phyloP scores from a whole-genome alignment of 1,140 invertebrate species.

The Eupristina koningsbergeri region DNA sequence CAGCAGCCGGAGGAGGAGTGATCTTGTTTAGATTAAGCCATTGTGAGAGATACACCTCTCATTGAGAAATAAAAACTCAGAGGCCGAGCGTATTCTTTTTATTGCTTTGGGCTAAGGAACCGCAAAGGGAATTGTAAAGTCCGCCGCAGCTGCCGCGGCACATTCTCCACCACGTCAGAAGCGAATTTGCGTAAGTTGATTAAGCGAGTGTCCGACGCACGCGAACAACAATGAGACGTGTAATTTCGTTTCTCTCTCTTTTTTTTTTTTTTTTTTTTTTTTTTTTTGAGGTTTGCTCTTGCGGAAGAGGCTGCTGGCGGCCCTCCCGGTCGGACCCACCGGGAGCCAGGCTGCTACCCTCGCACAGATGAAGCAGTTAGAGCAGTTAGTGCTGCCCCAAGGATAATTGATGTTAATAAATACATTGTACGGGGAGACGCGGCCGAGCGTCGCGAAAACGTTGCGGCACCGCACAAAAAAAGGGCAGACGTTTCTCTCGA shows the following conservation, averaged over 20 bases:
- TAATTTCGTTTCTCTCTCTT: neutral
- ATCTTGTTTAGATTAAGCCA: conserved; percentile 49
- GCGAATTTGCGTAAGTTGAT: neutral
- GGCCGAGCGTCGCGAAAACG: neutral
- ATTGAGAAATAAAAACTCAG: conserved; percentile 33
- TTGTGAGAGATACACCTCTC: conserved; percentile 31
- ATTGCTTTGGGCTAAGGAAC: conserved; percentile 36
- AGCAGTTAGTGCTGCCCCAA: neutral
- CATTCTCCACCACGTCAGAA: neutral
- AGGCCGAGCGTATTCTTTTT: conserved; percentile 40
- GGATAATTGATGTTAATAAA: neutral
- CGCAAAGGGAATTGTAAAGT: conserved; percentile 38
- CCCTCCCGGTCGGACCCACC: too few species aligned
- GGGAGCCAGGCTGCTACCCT: too few species aligned
- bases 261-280: too few species aligned
- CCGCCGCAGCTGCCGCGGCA: conserved; percentile 7
- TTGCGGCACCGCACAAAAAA: neutral
- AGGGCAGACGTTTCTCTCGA: neutral
- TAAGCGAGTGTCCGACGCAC: neutral
- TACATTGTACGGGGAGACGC: neutral
- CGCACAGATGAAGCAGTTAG: too few species aligned
- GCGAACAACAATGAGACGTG: neutral
- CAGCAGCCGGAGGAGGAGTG: neutral
- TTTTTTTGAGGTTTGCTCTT: too few species aligned
- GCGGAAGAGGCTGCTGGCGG: too few species aligned